These are phyloP conservation scores for Hipposideros armiger DNA, from an alignment of 2,113 vertebrate species.

Conservation along the genomic window DNA sequence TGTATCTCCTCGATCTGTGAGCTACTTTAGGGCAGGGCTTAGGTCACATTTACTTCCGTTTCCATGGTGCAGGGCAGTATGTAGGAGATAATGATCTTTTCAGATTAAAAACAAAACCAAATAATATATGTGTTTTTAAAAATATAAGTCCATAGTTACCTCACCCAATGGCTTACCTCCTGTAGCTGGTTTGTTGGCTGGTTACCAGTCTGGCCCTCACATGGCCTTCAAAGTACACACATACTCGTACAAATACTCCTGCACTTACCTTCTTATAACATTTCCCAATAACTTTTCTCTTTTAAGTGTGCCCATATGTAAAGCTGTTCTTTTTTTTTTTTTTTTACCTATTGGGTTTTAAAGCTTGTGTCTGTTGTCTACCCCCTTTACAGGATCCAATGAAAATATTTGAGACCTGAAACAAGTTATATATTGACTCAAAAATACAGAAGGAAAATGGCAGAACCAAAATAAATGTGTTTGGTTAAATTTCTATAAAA, in stretches of 20 bases:
- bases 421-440: neutral
- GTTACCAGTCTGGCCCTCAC: neutral
- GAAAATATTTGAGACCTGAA: neutral
- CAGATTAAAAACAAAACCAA: constrained; percentile 8
- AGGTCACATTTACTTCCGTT: neutral
- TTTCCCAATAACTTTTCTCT: constrained; percentile 1
- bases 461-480: constrained; percentile 18
- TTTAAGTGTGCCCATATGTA: neutral
- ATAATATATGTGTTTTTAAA: neutral
- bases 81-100: neutral
- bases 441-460: constrained; percentile 29
- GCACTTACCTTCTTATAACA: neutral
- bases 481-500: constrained; percentile 50
- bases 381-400: neutral
- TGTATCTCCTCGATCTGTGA: neutral
- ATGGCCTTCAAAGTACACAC: neutral
- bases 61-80: neutral
- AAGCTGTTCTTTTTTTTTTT: neutral
- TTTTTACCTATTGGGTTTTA: neutral
- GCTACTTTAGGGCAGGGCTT: neutral
- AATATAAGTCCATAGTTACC: neutral
- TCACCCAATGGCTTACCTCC: neutral
- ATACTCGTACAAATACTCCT: neutral
- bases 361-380: neutral
- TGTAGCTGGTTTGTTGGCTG: neutral